Base-by-base conservation (phyloP, 2,113 vertebrate species). In the Phoenicopterus ruber region DNA sequence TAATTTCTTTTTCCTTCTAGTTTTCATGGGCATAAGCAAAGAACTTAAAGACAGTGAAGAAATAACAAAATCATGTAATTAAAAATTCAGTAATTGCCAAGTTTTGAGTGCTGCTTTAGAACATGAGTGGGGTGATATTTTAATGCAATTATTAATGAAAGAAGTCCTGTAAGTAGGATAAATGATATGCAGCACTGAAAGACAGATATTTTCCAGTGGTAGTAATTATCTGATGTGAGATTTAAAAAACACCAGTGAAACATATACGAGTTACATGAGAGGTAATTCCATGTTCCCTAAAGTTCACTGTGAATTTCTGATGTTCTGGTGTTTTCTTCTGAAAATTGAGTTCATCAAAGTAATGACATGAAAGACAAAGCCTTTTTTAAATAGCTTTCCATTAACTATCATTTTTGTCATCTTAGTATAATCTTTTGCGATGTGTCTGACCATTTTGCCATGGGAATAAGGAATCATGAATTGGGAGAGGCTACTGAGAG, bases 81-180 rank as follows among this genome's bases (percentile, higher is more conserved):
- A 96, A 83, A 97, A 96, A 87, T 72, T 77, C 74, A 77, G 17
- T 79, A 85, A 82, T 94, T 94, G n/a, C 62, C 62, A 76, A 88
- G 62, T 77, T 94, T 96, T 73, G 49, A 96, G 90, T 93, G 90
- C 57, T 94, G 24, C 73, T 93, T 94, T 77, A 94, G 78, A 94
- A 91, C 58, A 85, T 69, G 59, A 94, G 95, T 94, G 61, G 76
- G 57, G 81, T 89, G 84, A 52, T 95, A 94, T 94, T 89, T 94
- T 91, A 85, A 82, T 91, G 81, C 24, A 90, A 46, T 73, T 90
- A 91, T 82, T 91, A 82, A 93, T 93, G 74, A 76, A 90, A 76
- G 57, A 82, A 69, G 28, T 76, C 77, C 74, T 79, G 16, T 63
- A 79, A 72, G 70, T 89, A 87, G 52, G 66, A 91, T 65, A 61